These are phyloP conservation scores for Euborellia annulipes DNA, from an alignment of 1,140 invertebrate genomes.

Conservation along the genomic window DNA sequence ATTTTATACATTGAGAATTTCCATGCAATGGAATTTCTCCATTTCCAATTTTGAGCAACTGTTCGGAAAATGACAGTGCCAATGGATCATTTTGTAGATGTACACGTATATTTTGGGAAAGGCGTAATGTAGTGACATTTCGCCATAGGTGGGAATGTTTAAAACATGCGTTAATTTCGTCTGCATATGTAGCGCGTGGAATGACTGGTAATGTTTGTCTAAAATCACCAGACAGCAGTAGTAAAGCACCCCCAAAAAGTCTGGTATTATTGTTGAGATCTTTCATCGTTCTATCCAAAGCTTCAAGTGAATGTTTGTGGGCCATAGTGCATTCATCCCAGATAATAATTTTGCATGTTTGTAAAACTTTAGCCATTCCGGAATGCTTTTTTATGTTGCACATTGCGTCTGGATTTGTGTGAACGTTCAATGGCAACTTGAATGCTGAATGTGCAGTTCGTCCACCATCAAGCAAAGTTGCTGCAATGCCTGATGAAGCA, in stretches of 20 bases:
- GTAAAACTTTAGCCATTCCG: too few relatives aligned
- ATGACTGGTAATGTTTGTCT: too few relatives aligned
- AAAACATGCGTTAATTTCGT: slow-evolving; percentile 12
- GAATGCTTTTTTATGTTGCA: too few relatives aligned
- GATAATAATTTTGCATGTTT: slow-evolving; percentile 12
- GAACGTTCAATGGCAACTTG: slow-evolving; percentile 18
- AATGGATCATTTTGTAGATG: slow-evolving; percentile 12
- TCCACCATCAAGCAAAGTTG: slow-evolving; percentile 28
- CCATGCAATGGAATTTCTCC: slow-evolving; percentile 8
- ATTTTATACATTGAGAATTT: not conserved
- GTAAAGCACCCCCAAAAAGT: slow-evolving; percentile 13
- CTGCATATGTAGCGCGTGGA: too few relatives aligned
- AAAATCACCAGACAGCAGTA: slow-evolving; percentile 14
- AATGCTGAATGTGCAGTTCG: slow-evolving; percentile 24
- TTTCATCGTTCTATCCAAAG: slow-evolving; percentile 16
- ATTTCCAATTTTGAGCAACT: slow-evolving; percentile 18
- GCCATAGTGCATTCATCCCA: slow-evolving; percentile 20
- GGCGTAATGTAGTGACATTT: slow-evolving; percentile 18
- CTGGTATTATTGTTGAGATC: slow-evolving; percentile 10
- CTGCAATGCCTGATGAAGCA: slow-evolving; percentile 21
- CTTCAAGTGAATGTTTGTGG: slow-evolving; percentile 17
- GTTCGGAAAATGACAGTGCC: slow-evolving; percentile 15
- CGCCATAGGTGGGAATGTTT: slow-evolving; percentile 20
- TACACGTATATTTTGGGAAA: slow-evolving; percentile 21
- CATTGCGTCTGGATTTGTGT: too few relatives aligned